These are phyloP conservation scores for Episyrphus balteatus DNA, from an alignment of 1,140 invertebrate species.

Conservation along the genomic window DNA sequence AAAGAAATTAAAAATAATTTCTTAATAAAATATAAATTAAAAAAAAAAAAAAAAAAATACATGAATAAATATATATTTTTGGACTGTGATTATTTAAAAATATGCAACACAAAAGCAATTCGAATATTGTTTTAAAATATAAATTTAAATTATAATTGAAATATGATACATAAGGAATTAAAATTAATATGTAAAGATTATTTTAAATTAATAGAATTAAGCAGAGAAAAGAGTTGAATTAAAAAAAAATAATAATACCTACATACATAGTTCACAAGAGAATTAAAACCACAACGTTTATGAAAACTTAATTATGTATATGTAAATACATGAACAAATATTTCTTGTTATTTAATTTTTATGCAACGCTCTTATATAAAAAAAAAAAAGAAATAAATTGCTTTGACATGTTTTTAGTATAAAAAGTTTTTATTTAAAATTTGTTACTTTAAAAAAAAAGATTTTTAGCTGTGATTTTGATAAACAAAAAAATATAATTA, in stretches of 20 bases:
- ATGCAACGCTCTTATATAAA: too few relatives aligned
- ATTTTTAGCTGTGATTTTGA: too few relatives aligned
- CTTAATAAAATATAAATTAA: not conserved
- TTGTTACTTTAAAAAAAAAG: too few relatives aligned
- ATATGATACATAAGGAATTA: not conserved
- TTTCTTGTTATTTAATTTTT: too few relatives aligned
- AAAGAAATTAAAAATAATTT: not conserved
- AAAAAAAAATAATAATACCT: not conserved
- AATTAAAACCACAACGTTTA: too few relatives aligned
- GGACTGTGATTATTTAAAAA: conserved; percentile 32
- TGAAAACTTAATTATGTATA: too few relatives aligned
- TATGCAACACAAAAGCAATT: conserved; percentile 20
- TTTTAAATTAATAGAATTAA: not conserved
- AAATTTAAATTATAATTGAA: not conserved
- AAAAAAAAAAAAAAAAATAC: conserved; percentile 1
- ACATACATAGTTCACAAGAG: too few relatives aligned
- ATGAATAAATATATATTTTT: conserved; percentile 18
- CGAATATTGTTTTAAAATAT: not conserved
- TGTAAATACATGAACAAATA: too few relatives aligned
- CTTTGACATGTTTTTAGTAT: too few relatives aligned
- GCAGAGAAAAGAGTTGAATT: not conserved
- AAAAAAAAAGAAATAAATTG: too few relatives aligned
- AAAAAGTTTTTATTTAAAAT: too few relatives aligned
- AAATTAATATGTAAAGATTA: not conserved
- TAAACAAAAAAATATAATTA: too few relatives aligned